Conservation (phyloP, 30 jellyfish, hydroid and myxozoan genomes). For the Aurelia sp. region DNA sequence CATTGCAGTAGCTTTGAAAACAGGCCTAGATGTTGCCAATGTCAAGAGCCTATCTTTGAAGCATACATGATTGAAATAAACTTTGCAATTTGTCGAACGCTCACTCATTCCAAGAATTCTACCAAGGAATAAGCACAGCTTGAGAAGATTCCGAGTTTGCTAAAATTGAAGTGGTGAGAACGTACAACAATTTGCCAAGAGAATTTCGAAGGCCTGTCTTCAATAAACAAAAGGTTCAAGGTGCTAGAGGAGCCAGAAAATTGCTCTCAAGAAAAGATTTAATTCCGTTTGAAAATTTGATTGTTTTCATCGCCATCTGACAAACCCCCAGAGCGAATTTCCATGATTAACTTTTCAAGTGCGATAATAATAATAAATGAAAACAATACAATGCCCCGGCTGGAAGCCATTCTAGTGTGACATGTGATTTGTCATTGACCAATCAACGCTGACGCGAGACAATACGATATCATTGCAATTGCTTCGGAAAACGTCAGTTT, state of each 20-base stretch:
- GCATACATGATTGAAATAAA: no score
- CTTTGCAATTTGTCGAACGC: no score
- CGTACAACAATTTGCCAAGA: no score
- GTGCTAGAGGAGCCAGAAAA: slow-evolving; percentile 29
- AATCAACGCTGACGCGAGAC: slow-evolving; percentile 27
- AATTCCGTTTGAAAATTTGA: slow-evolving; percentile 39
- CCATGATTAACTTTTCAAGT: slow-evolving; percentile 61
- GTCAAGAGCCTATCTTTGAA: no score
- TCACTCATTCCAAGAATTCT: no score
- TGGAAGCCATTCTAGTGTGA: slow-evolving; percentile 50
- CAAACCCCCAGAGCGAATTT: slow-evolving; percentile 60
- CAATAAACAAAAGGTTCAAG: slow-evolving; percentile 11
- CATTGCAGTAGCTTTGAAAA: no score
- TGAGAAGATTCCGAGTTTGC: no score
- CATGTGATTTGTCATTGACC: slow-evolving; percentile 58
- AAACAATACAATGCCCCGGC: slow-evolving; percentile 49
- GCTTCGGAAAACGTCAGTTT: slow-evolving; percentile 71
- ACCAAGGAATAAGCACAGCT: no score
- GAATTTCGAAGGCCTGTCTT: no score
- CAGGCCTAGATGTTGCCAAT: no score
- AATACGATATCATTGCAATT: slow-evolving; percentile 59
- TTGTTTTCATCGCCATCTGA: slow-evolving; percentile 29
- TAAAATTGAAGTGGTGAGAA: no score
- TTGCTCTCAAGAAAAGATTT: slow-evolving; percentile 20
- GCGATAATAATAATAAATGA: slow-evolving; percentile 53